Conservation (phyloP, 2,888 invertebrate genomes). For the Philhelius pedissequus region DNA sequence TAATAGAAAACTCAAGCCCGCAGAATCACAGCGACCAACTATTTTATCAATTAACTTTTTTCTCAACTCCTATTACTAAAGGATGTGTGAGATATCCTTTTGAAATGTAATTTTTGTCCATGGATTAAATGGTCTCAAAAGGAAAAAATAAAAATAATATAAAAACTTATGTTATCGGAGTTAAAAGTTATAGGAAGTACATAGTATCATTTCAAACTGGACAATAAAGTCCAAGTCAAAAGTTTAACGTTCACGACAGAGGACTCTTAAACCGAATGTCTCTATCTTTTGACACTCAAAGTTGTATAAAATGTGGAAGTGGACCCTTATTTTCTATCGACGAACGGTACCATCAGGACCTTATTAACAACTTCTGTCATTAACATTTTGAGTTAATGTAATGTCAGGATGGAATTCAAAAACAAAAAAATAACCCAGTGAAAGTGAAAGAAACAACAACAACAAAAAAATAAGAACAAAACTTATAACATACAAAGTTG, state of each 20-base stretch:
- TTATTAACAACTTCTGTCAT: conserved; percentile 61
- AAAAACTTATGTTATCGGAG: conserved; percentile 12
- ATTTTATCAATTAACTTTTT: conserved; percentile 9
- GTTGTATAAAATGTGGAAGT: neutral
- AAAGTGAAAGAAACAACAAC: neutral
- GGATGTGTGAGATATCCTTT: neutral
- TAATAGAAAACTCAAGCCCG: neutral
- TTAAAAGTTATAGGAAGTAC: neutral
- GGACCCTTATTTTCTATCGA: conserved; percentile 14
- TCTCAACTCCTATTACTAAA: neutral
- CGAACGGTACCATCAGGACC: neutral
- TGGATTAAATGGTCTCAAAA: neutral
- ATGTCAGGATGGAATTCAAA: neutral
- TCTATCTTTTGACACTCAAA: neutral
- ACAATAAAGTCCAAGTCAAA: neutral
- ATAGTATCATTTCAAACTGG: neutral
- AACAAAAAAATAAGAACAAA: neutral
- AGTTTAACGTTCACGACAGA: conserved; percentile 14
- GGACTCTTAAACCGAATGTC: conserved; percentile 23
- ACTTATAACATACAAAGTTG: conserved; percentile 34
- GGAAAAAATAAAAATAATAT: neutral
- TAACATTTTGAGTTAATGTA: conserved; percentile 59
- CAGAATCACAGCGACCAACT: conserved; percentile 6
- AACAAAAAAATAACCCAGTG: too few relatives aligned
- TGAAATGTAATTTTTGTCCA: neutral